Conservation (phyloP, 1,140 invertebrate species). For the Euglossa dilemma region DNA sequence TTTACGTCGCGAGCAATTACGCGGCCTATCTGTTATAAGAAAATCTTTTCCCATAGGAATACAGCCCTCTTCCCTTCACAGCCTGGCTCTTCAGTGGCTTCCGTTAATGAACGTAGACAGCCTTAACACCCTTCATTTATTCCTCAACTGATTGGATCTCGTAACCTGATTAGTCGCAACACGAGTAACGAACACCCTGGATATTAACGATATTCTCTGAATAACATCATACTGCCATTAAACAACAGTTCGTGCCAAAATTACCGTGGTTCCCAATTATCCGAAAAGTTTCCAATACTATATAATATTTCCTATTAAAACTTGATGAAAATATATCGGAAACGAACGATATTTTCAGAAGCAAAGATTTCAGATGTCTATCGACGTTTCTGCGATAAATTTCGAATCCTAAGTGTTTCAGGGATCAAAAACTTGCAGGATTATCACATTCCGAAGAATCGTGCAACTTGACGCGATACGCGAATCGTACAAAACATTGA, state of each 20-base stretch:
- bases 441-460: no score
- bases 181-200: not conserved
- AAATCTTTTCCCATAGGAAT: conserved; percentile 15
- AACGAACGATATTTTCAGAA: no score
- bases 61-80: conserved; percentile 5
- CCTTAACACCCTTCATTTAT: conserved; percentile 27
- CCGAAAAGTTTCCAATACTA: not conserved
- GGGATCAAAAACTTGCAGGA: no score
- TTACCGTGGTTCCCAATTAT: not conserved
- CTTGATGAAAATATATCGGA: no score
- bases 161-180: conserved; percentile 20
- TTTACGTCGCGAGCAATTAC: conserved; percentile 29
- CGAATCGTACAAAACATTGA: no score
- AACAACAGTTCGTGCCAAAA: not conserved
- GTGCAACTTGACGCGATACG: no score
- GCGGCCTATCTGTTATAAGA: conserved; percentile 18
- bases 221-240: not conserved
- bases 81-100: not conserved
- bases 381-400: no score
- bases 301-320: no score
- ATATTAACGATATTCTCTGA: conserved; percentile 6
- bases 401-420: no score
- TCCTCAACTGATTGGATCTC: conserved; percentile 31
- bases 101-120: conserved; percentile 28
- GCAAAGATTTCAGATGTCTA: no score